phyloP scores from a whole-genome alignment of 2,888 invertebrate genomes.

The Ischnus inquisitorius region DNA sequence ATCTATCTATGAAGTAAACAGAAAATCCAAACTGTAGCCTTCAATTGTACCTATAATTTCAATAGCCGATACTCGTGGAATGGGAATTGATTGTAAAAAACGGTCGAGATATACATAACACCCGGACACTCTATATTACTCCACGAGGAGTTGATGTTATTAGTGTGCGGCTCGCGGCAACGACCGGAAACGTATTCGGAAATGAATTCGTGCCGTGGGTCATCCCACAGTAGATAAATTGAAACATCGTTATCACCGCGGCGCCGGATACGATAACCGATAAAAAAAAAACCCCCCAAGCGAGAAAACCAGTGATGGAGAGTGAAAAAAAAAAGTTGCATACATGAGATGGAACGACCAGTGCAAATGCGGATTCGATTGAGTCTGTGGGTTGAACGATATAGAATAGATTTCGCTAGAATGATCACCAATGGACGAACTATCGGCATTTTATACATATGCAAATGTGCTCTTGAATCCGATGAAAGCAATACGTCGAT shows the following conservation, averaged over 20 bases:
- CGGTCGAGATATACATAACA: not conserved
- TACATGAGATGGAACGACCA: constrained; percentile 6
- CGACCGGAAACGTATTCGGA: constrained; percentile 6
- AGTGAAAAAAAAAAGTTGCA: not conserved
- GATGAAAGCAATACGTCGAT: constrained; percentile 18
- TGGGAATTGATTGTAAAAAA: constrained; percentile 1
- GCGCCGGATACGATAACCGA: constrained; percentile 23
- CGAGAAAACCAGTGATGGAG: constrained; percentile 6
- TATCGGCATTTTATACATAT: constrained; percentile 18
- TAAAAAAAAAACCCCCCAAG: not conserved
- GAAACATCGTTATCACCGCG: constrained; percentile 23
- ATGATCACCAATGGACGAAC: constrained; percentile 17
- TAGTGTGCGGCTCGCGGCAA: not conserved
- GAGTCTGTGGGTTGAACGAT: constrained; percentile 9
- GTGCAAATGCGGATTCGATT: constrained; percentile 26
- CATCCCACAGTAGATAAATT: constrained; percentile 13
- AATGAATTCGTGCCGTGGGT: constrained; percentile 27
- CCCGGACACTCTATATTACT: not conserved
- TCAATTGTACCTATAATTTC: not conserved
- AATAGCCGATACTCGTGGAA: not conserved
- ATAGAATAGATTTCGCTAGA: not conserved
- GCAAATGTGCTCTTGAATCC: constrained; percentile 10
- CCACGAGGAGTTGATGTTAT: constrained; percentile 23
- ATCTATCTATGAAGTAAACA: too few species aligned
- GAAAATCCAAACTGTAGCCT: not conserved